Base-by-base conservation (phyloP, 2,113 vertebrate species). In the Sander vitreus region DNA sequence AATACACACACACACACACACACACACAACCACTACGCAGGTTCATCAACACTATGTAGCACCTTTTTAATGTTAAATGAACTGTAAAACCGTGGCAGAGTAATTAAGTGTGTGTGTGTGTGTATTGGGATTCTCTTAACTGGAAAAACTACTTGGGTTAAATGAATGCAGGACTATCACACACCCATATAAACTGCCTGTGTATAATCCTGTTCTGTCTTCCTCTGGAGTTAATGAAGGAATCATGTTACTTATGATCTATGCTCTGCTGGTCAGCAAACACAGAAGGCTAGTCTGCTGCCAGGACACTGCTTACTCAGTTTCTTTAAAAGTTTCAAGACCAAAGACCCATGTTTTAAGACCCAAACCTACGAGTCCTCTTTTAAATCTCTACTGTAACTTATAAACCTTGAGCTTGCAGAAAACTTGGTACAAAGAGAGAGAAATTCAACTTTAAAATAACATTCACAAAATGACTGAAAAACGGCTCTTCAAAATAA, bases 61-160 rank as follows among this genome's bases (percentile, higher is more conserved):
- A 85, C 84, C 79, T 86, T 58, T 9, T 58, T 9, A 4, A 90
- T 90, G 78, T 90, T 78, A 87, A 83, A 80, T 81, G 60, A 89
- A 86, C 82, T 83, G 87, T 69, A 83, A 84, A 76, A 54, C n/a
- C 54, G 21, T 6, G 48, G 67, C 74, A 21, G 76, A 78, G 80
- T 80, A 82, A 88, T 90, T 86, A 89, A 14, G 57, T 23, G 48
- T 76, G 72, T 21, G 14, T 27, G 6, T 27, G 43, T 9, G 1
- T 19, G 1, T 53, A 33, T 54, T 16, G 19, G 45, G 59, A 69
- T 19, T 50, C 43, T 81, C 58, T 73, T 50, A 66, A 67, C 70
- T 45, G 18, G 60, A 45, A 23, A 48, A 64, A 78, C 39, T 76
- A 6, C 76, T 75, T 70, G 11, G 25, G 76, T 23, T 57, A 53